Evolutionary conservation across 1,140 invertebrate genomes (phyloP).

Genomic region (Drosophila triauraria): DNA sequence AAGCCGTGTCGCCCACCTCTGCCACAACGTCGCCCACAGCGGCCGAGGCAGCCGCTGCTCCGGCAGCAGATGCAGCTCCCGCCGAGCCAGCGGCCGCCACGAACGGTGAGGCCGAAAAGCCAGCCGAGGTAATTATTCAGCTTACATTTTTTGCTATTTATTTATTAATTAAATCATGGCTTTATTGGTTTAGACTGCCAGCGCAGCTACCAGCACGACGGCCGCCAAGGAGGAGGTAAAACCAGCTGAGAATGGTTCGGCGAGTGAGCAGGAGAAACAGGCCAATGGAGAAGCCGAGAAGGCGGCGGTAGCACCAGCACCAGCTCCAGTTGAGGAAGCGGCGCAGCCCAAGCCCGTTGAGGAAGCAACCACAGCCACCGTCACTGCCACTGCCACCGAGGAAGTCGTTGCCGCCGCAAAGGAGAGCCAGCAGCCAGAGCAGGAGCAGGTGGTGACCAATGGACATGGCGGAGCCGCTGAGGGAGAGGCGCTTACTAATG

Average conservation of each 20-base stretch:
- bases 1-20: conserved; percentile 83
- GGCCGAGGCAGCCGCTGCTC: conserved; percentile 47
- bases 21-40: conserved; percentile 43
- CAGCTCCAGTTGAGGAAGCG: conserved; percentile 49
- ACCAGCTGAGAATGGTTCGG: conserved; percentile 71
- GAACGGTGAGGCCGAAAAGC: conserved; percentile 68
- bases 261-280: conserved; percentile 63
- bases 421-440: conserved; percentile 32
- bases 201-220: conserved; percentile 30
- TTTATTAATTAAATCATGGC: not conserved
- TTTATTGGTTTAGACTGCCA: conserved; percentile 25
- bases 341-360: conserved; percentile 35
- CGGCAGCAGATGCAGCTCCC: conserved; percentile 41
- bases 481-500: conserved; percentile 62
- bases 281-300: conserved; percentile 64
- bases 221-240: conserved; percentile 56
- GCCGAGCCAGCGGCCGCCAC: conserved; percentile 53
- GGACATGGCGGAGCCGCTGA: conserved; percentile 56
- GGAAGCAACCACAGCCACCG: conserved; percentile 42
- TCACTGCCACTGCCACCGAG: conserved; percentile 44
- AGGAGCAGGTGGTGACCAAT: conserved; percentile 67
- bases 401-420: conserved; percentile 34
- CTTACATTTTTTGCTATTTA: not conserved
- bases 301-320: conserved; percentile 38
- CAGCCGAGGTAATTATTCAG: conserved; percentile 49